phyloP scores from a whole-genome alignment of 2,113 vertebrate species.

The Hylia prasina region DNA sequence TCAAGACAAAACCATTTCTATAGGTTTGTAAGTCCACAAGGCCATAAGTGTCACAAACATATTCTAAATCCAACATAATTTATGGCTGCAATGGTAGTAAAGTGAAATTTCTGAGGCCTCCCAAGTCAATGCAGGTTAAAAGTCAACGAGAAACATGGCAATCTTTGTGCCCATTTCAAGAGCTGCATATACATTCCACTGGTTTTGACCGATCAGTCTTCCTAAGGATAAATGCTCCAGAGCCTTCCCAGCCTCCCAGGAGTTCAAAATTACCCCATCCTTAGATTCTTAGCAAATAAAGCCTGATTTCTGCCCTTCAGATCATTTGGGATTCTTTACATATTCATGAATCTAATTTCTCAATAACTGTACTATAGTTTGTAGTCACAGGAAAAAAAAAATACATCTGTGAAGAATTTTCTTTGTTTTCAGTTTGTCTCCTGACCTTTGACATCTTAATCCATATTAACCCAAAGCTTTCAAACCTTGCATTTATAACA shows the following conservation, averaged over 20 bases:
- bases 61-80: not conserved
- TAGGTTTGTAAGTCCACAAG: not conserved
- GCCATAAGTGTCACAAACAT: not conserved
- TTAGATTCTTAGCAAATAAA: not conserved
- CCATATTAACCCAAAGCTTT: not conserved
- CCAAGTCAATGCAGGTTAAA: not conserved
- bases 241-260: not conserved
- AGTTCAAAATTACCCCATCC: not conserved
- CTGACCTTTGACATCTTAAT: not conserved
- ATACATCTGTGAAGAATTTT: not conserved
- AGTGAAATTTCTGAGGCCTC: not conserved
- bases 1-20: not conserved
- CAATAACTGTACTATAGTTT: not conserved
- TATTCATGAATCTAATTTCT: not conserved
- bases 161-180: not conserved
- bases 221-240: not conserved
- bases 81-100: not conserved
- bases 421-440: not conserved
- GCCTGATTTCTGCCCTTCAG: not conserved
- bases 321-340: not conserved
- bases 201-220: not conserved
- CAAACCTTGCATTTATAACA: not conserved
- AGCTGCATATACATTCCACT: not conserved
- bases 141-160: not conserved
- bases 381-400: not conserved